phyloP scores from a whole-genome alignment of 2,888 invertebrate species.

The Alsophila aescularia region DNA sequence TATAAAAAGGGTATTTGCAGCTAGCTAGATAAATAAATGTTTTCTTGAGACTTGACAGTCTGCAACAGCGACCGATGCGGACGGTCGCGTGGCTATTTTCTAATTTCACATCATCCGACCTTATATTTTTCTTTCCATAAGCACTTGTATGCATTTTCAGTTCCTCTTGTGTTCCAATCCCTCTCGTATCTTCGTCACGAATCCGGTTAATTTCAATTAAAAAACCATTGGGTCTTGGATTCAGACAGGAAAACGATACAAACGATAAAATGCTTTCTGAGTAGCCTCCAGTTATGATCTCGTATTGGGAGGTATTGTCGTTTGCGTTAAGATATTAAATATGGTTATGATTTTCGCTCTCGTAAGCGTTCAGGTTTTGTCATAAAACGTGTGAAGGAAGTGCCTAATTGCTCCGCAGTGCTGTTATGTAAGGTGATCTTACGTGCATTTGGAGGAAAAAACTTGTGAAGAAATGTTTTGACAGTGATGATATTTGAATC shows the following conservation, averaged over 20 bases:
- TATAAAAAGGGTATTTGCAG: no score
- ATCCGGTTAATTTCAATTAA: no score
- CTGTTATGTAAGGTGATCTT: slow-evolving; percentile 34
- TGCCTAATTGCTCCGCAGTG: slow-evolving; percentile 35
- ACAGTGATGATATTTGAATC: no score
- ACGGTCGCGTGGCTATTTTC: no score
- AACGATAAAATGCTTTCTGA: slow-evolving; percentile 5
- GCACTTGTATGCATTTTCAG: background rate
- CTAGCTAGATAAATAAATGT: no score
- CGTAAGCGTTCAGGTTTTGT: slow-evolving; percentile 46
- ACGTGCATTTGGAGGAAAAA: slow-evolving; percentile 1
- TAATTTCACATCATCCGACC: no score
- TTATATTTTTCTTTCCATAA: no score
- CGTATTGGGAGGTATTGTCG: slow-evolving; percentile 52
- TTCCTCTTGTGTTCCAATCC: no score
- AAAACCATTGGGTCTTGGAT: no score
- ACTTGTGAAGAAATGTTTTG: no score
- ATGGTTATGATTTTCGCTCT: slow-evolving; percentile 46
- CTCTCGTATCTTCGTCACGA: background rate
- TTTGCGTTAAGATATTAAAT: slow-evolving; percentile 46
- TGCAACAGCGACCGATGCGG: no score
- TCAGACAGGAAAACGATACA: background rate
- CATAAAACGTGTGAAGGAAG: slow-evolving; percentile 41
- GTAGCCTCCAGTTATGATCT: slow-evolving; percentile 31
- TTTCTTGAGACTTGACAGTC: no score